phyloP scores from a whole-genome alignment of 2,888 invertebrate genomes.

The Phyllotreta cruciferae region DNA sequence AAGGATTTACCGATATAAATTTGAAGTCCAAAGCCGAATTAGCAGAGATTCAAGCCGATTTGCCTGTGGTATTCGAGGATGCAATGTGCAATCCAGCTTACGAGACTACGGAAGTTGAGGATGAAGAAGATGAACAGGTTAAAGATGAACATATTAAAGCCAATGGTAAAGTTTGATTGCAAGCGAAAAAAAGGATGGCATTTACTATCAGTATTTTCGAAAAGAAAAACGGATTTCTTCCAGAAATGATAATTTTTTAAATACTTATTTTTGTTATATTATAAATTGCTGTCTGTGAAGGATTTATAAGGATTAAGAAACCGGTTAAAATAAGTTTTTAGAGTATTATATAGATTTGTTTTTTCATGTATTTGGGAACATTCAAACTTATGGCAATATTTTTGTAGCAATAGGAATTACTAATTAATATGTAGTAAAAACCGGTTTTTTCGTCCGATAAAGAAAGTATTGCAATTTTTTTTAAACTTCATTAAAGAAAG shows the following conservation, averaged over 20 bases:
- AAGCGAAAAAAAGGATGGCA: neutral
- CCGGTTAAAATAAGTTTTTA: neutral
- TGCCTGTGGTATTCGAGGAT: constrained; percentile 52
- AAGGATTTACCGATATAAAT: constrained; percentile 44
- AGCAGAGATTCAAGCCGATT: constrained; percentile 42
- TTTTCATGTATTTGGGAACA: too few relatives aligned
- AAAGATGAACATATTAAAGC: constrained; percentile 17
- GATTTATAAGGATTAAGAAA: neutral
- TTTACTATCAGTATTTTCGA: neutral
- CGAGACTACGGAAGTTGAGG: constrained; percentile 52
- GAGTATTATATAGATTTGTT: neutral
- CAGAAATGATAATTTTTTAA: neutral
- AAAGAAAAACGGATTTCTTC: neutral
- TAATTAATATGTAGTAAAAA: too few relatives aligned
- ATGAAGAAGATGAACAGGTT: constrained; percentile 32
- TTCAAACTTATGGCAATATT: neutral
- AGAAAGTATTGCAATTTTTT: too few relatives aligned
- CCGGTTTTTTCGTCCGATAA: too few relatives aligned
- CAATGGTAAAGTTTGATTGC: constrained; percentile 27
- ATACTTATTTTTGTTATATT: too few relatives aligned
- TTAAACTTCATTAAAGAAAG: too few relatives aligned
- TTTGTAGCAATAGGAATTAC: neutral
- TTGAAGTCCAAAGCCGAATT: constrained; percentile 42
- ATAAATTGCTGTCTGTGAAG: neutral
- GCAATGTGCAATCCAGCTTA: constrained; percentile 54